Evolutionary conservation across 2,113 vertebrate species (phyloP), one percentile per base, ranked within the genome.

Genomic region (Microtus ochrogaster): DNA sequence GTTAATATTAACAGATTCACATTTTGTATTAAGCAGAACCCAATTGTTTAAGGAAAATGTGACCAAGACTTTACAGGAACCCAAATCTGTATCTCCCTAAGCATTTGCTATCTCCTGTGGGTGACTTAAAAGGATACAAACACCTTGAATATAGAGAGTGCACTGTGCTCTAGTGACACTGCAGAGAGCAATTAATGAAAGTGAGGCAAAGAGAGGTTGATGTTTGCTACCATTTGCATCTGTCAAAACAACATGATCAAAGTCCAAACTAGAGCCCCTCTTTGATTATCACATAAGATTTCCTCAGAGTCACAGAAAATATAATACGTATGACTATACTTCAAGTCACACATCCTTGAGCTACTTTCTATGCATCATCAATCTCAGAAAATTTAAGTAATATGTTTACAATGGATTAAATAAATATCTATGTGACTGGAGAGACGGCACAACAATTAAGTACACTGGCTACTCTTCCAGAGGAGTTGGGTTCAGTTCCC

Each of bases 291-390:
- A 21, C 36, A 4, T 41, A 74, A 70, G 6, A 61, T 76, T 90
- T 79, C 8, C 17, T 76, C 49, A 89, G 1, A 65, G 24, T 79
- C 47, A 24, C 39, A 41, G 16, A 36, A 41, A 84, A 55, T 61
- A 94, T 39, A 33, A 28, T 55, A 81, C 19, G 8, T 16, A 1
- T 30, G 39, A 68, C 58, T 58, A 19, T 14, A 52, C 5, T 81
- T 77, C 74, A 61, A 9, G n/a, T 4, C 49, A 81, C 30, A 5
- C 2, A 30, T 65, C 44, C 36, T 86, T 74, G 85, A n/a, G 47
- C 30, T 47, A 49, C 87, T 70, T 92, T 89, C 30, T 39, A 73
- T 77, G 79, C 66, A 61, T 88, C 30, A 66, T 39, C 21, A 84
- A 11, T 39, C 17, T 68, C 9, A 63, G 66, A 82, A 93, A 90